Evolutionary conservation across 2,797 vertebrate genomes (phyloP).

Genomic region (Smutsia temminckii): DNA sequence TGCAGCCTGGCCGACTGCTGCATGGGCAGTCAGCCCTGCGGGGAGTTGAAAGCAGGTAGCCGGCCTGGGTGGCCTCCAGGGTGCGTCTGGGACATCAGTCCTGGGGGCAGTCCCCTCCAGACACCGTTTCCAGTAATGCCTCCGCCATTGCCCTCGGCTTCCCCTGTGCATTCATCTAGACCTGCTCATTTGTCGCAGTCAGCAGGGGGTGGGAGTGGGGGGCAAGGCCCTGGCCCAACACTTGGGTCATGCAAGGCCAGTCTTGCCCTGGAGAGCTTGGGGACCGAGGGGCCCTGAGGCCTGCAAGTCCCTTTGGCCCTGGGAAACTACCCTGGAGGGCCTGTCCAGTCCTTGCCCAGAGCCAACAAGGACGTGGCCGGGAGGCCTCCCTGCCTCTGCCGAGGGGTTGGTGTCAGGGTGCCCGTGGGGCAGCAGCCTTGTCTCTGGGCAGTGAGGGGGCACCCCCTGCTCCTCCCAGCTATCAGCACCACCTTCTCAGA

Average conservation of each 20-base stretch:
- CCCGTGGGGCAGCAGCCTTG: not conserved
- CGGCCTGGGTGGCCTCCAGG: too few species aligned
- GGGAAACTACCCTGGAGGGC: not conserved
- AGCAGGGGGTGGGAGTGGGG: not conserved
- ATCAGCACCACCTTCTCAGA: not conserved
- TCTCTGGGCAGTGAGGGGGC: not conserved
- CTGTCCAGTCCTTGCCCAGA: accelerated
- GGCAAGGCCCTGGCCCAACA: not conserved
- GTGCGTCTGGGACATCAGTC: not conserved
- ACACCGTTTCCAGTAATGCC: not conserved
- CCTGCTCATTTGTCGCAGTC: not conserved
- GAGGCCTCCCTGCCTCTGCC: too few species aligned
- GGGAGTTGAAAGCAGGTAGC: not conserved
- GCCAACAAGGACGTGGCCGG: not conserved
- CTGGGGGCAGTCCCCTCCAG: not conserved
- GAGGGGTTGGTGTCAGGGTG: accelerated
- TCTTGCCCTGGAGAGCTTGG: not conserved
- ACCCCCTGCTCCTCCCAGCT: too few species aligned
- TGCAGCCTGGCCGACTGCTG: too few species aligned
- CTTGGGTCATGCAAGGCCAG: not conserved
- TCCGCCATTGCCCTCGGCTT: not conserved
- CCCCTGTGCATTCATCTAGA: too few species aligned
- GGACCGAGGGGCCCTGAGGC: not conserved
- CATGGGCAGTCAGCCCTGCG: too few species aligned
- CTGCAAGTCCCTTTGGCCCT: not conserved